phyloP scores from a whole-genome alignment of 2,888 invertebrate genomes.

The Coenonympha glycerion region DNA sequence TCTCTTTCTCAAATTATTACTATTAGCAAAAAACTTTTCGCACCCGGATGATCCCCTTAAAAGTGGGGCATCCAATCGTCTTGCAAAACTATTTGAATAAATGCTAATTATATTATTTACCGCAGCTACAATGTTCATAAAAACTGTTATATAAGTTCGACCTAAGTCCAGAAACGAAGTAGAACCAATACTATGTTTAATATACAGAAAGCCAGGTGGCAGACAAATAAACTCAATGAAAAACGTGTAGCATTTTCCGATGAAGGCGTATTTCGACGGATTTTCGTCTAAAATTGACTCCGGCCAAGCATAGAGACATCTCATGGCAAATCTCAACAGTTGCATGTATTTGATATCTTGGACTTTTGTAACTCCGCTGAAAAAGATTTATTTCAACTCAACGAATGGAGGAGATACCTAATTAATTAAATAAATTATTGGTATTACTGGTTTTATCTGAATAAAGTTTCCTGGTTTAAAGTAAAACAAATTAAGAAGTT shows the following conservation, averaged over 20 bases:
- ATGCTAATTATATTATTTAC: conserved; percentile 22
- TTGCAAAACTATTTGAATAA: not conserved
- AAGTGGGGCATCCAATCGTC: too few species aligned
- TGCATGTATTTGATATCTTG: conserved; percentile 26
- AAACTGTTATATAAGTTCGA: conserved; percentile 24
- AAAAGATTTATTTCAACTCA: too few species aligned
- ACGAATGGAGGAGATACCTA: too few species aligned
- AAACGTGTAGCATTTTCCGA: conserved; percentile 14
- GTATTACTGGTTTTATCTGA: too few species aligned
- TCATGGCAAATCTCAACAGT: conserved; percentile 14
- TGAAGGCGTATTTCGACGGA: conserved; percentile 12
- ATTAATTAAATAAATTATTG: too few species aligned
- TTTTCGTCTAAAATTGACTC: conserved; percentile 5
- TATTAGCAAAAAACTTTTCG: too few species aligned
- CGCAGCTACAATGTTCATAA: conserved; percentile 19
- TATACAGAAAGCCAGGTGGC: conserved; percentile 17
- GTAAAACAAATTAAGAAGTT: too few species aligned
- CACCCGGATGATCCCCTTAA: too few species aligned
- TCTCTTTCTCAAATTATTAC: too few species aligned
- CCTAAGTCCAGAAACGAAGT: conserved; percentile 22
- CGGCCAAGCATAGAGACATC: conserved; percentile 19
- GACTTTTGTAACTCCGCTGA: conserved; percentile 16
- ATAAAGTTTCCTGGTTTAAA: too few species aligned
- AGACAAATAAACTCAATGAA: conserved; percentile 13
- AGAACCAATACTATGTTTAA: conserved; percentile 10